Base-by-base conservation (phyloP, 2,888 invertebrate species). In the Drosophila paracracens region DNA sequence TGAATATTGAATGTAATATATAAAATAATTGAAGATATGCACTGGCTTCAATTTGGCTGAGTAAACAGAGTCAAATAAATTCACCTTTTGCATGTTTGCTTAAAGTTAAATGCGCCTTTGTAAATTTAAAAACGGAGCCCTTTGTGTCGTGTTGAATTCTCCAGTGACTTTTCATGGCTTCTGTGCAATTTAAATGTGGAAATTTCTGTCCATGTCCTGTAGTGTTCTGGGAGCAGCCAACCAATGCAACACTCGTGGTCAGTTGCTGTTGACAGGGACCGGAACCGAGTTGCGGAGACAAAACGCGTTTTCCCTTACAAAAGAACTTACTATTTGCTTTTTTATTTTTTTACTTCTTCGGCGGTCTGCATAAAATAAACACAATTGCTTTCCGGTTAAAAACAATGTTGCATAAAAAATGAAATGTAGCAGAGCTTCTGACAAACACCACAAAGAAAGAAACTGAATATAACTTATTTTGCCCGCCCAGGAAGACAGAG, bases 201-300 rank as follows among this genome's bases (percentile, higher is more conserved):
- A 33, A 51, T 51, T 46, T 51, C 31, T 46, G 33, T 8, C 8
- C 46, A 59, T 48, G 27, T 61, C 50, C 70, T 27, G 69, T 61
- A 27, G 33, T 10, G 25, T 33, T 31, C 21, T 25, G 46, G 40
- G 29, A 38, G 27, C 33, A 69, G 7, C n/a, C 36, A 54, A 54
- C 50, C 50, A 56, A 61, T 35, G 35, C 7, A 16, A 11, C 50
- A 33, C 27, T 29, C 11, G 21, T 38, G 59, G 38, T 53, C 36
- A 51, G n/a, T 56, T 16, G 25, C 43, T 71, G 27, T 8, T 57
- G 36, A 5, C 29, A 29, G 16, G 1, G 3, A 21, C 13, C 43
- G 21, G 16, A 43, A 13, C 43, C 21, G 11, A 21, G 59, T 46
- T 53, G 21, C 35, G 36, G 27, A 52, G 25, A 40, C 46, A 57